phyloP scores from a whole-genome alignment of 2,113 vertebrate species.

The Muntiacus muntjak region DNA sequence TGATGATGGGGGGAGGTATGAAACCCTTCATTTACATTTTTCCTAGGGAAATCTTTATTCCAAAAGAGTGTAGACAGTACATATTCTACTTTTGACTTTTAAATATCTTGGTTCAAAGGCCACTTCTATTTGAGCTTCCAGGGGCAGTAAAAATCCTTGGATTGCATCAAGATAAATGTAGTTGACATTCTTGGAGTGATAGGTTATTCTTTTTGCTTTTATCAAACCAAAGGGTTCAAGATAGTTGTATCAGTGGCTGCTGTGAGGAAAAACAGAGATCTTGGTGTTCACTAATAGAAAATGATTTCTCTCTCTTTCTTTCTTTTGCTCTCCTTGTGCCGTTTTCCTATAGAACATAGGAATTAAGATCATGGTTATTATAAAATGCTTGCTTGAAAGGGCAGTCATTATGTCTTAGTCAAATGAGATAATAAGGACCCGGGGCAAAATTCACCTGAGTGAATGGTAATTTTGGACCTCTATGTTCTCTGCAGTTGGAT shows the following conservation, averaged over 20 bases:
- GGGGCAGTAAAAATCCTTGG: background rate
- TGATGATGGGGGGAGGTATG: background rate
- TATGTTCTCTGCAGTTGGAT: constrained; percentile 13
- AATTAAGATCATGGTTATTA: background rate
- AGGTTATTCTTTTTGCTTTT: background rate
- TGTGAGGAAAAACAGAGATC: background rate
- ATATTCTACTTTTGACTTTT: background rate
- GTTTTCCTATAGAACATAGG: background rate
- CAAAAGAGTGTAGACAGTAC: background rate
- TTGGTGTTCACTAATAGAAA: constrained; percentile 8
- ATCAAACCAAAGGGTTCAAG: constrained; percentile 10
- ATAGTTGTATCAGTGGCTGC: background rate
- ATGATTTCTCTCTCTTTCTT: background rate
- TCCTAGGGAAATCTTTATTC: background rate
- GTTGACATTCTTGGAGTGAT: background rate
- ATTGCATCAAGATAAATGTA: background rate
- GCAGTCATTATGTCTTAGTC: background rate
- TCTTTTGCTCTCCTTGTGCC: background rate
- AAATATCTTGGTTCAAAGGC: constrained; percentile 34
- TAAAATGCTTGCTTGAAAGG: constrained; percentile 35
- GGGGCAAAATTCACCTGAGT: background rate
- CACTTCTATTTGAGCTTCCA: constrained; percentile 27
- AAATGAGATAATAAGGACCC: background rate
- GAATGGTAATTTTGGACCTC: background rate
- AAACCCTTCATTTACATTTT: constrained; percentile 42